Evolutionary conservation across 2,113 vertebrate species (phyloP).

Genomic region (Gymnogyps californianus): DNA sequence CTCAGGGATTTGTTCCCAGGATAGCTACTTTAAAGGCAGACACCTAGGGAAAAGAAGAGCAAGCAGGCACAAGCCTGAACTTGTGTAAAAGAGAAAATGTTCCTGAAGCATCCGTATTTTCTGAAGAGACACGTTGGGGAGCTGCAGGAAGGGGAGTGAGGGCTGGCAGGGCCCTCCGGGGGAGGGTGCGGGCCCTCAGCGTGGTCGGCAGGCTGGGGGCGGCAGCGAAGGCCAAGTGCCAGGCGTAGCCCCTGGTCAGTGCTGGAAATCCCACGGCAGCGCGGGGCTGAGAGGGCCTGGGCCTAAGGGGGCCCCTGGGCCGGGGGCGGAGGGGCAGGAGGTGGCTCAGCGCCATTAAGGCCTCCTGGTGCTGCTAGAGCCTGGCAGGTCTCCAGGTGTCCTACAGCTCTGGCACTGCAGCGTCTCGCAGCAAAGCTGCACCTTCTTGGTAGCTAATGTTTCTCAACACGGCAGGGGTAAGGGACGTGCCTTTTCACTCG

Average conservation of each 20-base stretch:
- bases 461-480: accelerated
- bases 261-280: not conserved
- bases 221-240: not conserved
- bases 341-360: no score
- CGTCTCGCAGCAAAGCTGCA: not conserved
- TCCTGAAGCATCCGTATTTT: not conserved
- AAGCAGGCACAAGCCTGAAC: not conserved
- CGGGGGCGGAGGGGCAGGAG: no score
- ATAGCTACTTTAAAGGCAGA: not conserved
- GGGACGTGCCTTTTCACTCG: not conserved
- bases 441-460: not conserved
- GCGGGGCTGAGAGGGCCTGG: no score
- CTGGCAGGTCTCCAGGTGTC: not conserved
- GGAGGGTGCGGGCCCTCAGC: not conserved
- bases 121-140: accelerated
- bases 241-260: no score
- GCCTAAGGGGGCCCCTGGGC: not conserved
- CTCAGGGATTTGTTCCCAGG: accelerated
- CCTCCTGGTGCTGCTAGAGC: not conserved
- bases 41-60: not conserved
- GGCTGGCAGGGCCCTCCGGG: accelerated
- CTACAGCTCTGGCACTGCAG: not conserved
- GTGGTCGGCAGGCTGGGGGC: accelerated
- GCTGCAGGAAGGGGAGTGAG: accelerated
- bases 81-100: not conserved